Evolutionary conservation across 2,113 vertebrate species (phyloP), one percentile per base, ranked within the genome.

Genomic region (Alces alces): DNA sequence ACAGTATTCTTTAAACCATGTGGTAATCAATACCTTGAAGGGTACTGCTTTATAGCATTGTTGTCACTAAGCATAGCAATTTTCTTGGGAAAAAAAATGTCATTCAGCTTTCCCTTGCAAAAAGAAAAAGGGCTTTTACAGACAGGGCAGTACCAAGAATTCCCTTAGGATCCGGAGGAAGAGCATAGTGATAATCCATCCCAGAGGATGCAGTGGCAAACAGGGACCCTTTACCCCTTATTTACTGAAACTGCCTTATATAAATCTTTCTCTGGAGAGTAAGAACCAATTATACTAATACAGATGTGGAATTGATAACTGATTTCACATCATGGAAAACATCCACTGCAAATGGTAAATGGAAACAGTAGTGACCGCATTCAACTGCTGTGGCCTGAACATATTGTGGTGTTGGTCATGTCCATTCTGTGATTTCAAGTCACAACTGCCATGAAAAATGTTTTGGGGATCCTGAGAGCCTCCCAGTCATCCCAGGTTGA

Each of bases 221-320:
- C 84, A 6, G 25, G 94, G 79, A 82, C 57, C 76, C 91, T 82
- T 97, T 96, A 86, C 91, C 70, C 43, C 61, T 97, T 86, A 91
- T 97, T 98, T 97, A 95, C 89, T 97, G 76, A 97, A 92, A 97
- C 85, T 87, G 88, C 50, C 79, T 96, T 97, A 97, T 39, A 98
- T 97, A 97, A 89, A 89, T 85, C 95, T 52, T 98, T 21, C 94
- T 96, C 95, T 93, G 86, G 93, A 98, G 97, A 98, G 96, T 79
- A 98, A 95, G 83, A 84, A 97, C 90, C 96, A 98, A 98, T 95
- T 86, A 95, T 60, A 54, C 83, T 90, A 96, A 96, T 93, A 89
- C 54, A 97, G 92, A 96, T 97, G 92, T 88, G 79, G 90, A 92
- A 86, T 64, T n/a, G 96, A 91, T 91, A 96, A 96, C 54, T 97